A percentile compares a stretch with the other conserved stretches of the same genome.
Evolutionary conservation across 2,888 invertebrate genomes (phyloP).

Genomic region (Pachydiplax longipennis): DNA sequence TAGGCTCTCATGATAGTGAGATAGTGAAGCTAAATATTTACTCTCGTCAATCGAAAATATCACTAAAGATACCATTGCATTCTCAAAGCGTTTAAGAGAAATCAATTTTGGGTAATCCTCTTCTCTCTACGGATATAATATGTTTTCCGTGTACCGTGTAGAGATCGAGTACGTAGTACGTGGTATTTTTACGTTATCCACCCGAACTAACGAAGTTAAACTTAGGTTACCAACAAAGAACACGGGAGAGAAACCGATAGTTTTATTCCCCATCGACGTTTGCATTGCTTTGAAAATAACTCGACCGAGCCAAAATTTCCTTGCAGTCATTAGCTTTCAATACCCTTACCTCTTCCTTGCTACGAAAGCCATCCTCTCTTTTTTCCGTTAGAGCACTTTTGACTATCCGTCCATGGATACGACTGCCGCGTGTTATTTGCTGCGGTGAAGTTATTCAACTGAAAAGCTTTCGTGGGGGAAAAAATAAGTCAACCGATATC

Average conservation of each 20-base stretch:
- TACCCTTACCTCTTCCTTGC: neutral
- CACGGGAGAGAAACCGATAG: neutral
- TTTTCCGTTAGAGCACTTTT: neutral
- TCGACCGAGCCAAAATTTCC: neutral
- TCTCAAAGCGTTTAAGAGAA: too few relatives aligned
- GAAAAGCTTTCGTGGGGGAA: neutral
- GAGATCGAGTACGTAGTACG: too few relatives aligned
- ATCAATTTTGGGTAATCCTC: too few relatives aligned
- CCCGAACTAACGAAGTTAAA: too few relatives aligned
- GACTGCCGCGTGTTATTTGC: neutral
- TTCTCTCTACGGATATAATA: too few relatives aligned
- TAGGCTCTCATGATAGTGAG: too few relatives aligned
- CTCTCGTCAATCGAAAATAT: too few relatives aligned
- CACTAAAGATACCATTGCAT: too few relatives aligned
- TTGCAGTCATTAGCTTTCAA: neutral
- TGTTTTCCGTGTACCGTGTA: too few relatives aligned
- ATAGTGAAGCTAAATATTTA: too few relatives aligned
- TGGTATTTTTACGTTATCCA: too few relatives aligned
- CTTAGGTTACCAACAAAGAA: too few relatives aligned
- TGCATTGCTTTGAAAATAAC: neutral
- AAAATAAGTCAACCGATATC: neutral
- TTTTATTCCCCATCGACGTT: neutral
- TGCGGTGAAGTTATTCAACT: neutral
- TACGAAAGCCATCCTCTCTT: neutral
- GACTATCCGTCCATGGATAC: neutral